Base-by-base conservation (phyloP, 2,888 invertebrate genomes). In the Parnassius orleans region DNA sequence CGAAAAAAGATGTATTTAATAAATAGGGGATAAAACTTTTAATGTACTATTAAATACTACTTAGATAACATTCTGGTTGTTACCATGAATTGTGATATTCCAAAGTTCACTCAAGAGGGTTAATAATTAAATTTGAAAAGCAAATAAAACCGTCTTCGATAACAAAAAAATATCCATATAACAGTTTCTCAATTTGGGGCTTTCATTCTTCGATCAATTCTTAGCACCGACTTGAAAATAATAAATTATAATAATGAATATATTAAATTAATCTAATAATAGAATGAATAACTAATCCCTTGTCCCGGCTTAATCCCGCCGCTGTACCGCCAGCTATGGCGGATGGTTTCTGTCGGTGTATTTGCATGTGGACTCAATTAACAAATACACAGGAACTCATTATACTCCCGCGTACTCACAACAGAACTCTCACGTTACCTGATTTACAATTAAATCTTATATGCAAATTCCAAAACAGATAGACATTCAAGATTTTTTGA, bases 331-430 rank as follows among this genome's bases (percentile, higher is more conserved):
- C 60, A 55, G 55, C 46, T 55, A 61, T 55, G 60, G 50, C 55
- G 51, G 51, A 55, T 55, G 60, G 50, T 61, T 71, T 70, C 80
- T 82, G 79, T 70, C 80, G 81, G 79, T 84, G 82, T 88, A 88
- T 90, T 89, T 86, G 87, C 86, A 86, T 83, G 84, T 83, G 79
- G 81, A 84, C 82, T 84, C 84, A 87, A 87, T 90, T 88, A 88
- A 84, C 85, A 78, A 82, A 81, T 80, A 81, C 81, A 79, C 80
- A 72, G 75, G 69, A 76, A 78, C 85, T 87, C 83, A 88, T 89
- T 87, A 89, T 77, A 83, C 80, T 87, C 87, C 87, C 86, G 87
- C 81, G 81, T 84, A 84, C 78, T 82, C 77, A 76, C 79, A 81
- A 81, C 78, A 79, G 33, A 53, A 61, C 79, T 83, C 78, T 81